A percentile compares a stretch with the other conserved stretches of the same genome.
Evolutionary conservation across 2,113 vertebrate species (phyloP).

Genomic region (Cygnus buccinator): DNA sequence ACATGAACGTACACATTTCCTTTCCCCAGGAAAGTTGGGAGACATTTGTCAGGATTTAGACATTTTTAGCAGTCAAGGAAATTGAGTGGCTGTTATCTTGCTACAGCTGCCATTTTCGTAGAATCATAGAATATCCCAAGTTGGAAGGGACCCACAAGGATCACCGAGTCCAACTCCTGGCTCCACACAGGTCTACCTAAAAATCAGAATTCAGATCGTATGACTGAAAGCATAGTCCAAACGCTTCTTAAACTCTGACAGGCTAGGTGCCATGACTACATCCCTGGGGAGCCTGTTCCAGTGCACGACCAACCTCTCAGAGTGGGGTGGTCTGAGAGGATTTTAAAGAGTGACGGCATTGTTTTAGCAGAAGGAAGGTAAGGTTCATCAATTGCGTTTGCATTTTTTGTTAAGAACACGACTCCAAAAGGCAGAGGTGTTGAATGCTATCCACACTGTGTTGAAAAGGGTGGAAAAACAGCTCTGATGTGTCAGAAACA

Average conservation of each 20-base stretch:
- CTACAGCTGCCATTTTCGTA: neutral
- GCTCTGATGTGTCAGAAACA: neutral
- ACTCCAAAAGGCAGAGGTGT: neutral
- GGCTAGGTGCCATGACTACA: too few species aligned
- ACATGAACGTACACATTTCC: neutral
- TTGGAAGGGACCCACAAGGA: too few species aligned
- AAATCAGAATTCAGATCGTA: too few species aligned
- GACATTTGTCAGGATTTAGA: neutral
- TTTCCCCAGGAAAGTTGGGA: neutral
- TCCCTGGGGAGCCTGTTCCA: too few species aligned
- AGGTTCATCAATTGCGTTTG: neutral
- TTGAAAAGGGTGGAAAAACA: neutral
- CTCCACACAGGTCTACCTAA: too few species aligned
- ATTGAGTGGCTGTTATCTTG: neutral
- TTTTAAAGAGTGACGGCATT: neutral
- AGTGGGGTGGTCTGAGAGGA: too few species aligned
- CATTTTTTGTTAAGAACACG: neutral
- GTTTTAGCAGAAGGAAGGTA: neutral
- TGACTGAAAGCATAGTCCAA: too few species aligned
- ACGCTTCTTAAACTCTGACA: too few species aligned
- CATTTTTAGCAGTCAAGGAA: neutral
- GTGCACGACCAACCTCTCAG: too few species aligned
- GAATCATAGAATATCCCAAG: too few species aligned
- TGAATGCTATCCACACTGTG: neutral
- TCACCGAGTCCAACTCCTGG: too few species aligned